These are phyloP conservation scores for Bergia sp. DNA, from an alignment of 92 coral and sea anemone species.

Conservation along the genomic window DNA sequence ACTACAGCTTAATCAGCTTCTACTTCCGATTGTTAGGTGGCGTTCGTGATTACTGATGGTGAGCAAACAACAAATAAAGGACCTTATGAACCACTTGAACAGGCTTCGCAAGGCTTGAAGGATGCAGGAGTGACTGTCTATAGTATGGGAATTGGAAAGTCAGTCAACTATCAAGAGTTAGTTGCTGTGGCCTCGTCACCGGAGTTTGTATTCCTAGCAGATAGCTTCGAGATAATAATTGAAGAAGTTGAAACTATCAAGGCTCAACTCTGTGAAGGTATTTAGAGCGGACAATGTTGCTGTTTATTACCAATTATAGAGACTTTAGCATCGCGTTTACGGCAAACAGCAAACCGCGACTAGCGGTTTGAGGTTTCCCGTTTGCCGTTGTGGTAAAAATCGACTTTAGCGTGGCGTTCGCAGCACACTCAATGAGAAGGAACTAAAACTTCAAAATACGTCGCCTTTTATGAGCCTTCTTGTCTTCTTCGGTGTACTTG, in stretches of 20 bases:
- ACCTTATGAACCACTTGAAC: neutral
- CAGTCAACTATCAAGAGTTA: neutral
- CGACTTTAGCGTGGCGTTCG: too few species aligned
- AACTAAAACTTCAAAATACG: too few species aligned
- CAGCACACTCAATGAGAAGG: too few species aligned
- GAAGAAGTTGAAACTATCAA: conserved; percentile 10
- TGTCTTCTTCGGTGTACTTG: too few species aligned
- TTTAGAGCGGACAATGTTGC: neutral
- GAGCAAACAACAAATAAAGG: conserved; percentile 9
- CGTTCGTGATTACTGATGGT: conserved; percentile 30
- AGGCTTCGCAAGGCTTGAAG: conserved; percentile 10
- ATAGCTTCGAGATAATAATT: neutral
- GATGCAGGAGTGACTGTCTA: neutral
- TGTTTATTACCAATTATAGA: neutral
- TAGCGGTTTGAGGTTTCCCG: too few species aligned
- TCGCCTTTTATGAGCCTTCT: too few species aligned
- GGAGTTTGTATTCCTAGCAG: neutral
- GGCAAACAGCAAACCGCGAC: too few species aligned
- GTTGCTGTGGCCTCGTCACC: neutral
- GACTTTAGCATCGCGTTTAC: too few species aligned
- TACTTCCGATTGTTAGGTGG: neutral
- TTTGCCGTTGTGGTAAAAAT: too few species aligned
- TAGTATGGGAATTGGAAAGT: conserved; percentile 3
- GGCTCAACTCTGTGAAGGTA: conserved; percentile 26
- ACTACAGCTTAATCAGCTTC: neutral